phyloP scores from a whole-genome alignment of 2,113 vertebrate species.

The Pipra filicauda region DNA sequence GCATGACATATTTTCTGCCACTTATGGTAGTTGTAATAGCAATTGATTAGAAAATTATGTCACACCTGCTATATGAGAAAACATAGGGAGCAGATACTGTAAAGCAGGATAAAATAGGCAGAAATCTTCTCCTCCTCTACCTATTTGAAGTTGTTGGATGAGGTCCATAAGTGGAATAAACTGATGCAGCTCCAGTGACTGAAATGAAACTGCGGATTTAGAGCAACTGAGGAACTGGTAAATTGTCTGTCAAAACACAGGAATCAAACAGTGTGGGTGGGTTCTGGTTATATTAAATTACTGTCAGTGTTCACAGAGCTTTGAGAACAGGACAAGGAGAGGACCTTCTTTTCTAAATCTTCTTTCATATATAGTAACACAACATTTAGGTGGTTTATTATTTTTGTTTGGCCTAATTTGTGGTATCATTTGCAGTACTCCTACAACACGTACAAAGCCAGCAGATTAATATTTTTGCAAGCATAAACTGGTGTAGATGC shows the following conservation, averaged over 20 bases:
- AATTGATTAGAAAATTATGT: conserved; percentile 44
- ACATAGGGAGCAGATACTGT: background rate
- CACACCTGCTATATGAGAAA: background rate
- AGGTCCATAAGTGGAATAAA: conserved; percentile 28
- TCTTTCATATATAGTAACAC: conserved; percentile 53
- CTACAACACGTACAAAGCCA: conserved; percentile 5
- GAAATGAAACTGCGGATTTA: conserved; percentile 34
- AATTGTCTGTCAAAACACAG: conserved; percentile 63
- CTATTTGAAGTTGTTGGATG: conserved; percentile 42
- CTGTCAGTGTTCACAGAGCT: conserved; percentile 32
- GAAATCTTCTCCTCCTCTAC: background rate
- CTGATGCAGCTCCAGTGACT: conserved; percentile 18
- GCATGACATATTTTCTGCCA: background rate
- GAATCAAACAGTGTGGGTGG: conserved; percentile 48
- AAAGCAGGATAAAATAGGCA: background rate
- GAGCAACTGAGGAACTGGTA: conserved; percentile 50
- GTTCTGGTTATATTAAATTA: conserved; percentile 48
- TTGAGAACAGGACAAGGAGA: conserved; percentile 49
- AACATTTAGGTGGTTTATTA: conserved; percentile 45
- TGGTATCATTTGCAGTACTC: background rate
- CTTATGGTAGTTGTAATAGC: background rate
- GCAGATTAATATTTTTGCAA: conserved; percentile 20
- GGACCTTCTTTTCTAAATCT: conserved; percentile 32
- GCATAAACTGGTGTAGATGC: background rate
- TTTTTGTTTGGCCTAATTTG: conserved; percentile 49